Conservation (phyloP, 2,888 invertebrate species). For the Drosophila paracracens region DNA sequence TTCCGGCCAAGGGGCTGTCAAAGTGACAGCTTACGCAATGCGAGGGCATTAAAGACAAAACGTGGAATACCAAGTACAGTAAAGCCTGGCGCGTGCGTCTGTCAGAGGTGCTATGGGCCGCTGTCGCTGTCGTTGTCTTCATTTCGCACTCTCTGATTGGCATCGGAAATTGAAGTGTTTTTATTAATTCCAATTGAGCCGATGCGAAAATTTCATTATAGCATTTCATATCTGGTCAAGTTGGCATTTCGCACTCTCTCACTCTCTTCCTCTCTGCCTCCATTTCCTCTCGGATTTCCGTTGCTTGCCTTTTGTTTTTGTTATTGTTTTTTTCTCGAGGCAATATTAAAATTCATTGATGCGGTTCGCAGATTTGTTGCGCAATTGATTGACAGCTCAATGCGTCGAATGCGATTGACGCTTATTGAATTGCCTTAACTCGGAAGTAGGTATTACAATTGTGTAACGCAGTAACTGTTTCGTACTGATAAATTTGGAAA, state of each 20-base stretch:
- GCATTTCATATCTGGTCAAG: constrained; percentile 58
- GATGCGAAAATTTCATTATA: constrained; percentile 61
- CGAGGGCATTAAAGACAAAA: constrained; percentile 38
- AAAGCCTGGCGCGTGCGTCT: constrained; percentile 67
- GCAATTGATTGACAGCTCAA: constrained; percentile 70
- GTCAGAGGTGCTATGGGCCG: constrained; percentile 37
- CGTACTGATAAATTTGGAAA: constrained; percentile 17
- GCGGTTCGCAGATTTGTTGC: constrained; percentile 48
- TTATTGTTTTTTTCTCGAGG: constrained; percentile 30
- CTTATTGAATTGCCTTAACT: constrained; percentile 72
- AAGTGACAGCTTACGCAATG: constrained; percentile 66
- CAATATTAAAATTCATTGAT: constrained; percentile 74
- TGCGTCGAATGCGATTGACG: constrained; percentile 61
- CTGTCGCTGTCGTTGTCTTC: constrained; percentile 35
- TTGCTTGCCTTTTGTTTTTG: constrained; percentile 37
- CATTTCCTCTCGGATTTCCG: constrained; percentile 31
- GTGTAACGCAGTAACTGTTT: constrained; percentile 45
- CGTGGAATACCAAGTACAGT: constrained; percentile 66
- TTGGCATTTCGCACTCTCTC: constrained; percentile 15
- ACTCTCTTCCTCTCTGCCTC: neutral
- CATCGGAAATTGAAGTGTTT: constrained; percentile 81
- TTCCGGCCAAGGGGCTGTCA: constrained; percentile 71
- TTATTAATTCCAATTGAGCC: constrained; percentile 75
- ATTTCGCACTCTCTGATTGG: constrained; percentile 68
- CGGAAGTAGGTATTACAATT: constrained; percentile 4